Base-by-base conservation (phyloP, 1,140 invertebrate genomes). In the Achatina immaculata region DNA sequence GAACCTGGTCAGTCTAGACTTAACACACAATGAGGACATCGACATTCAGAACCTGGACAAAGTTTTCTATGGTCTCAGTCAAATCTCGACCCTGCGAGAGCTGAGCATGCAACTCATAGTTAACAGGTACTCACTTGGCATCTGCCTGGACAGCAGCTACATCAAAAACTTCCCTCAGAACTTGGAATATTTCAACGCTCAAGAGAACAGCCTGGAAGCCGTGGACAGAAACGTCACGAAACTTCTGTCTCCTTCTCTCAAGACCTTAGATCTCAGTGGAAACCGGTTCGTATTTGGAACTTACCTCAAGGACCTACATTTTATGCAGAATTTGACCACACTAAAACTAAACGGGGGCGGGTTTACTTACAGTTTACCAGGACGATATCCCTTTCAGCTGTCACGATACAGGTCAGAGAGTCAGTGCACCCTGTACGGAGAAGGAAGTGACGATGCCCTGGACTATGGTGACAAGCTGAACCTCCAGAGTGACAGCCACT, bases 21-120 rank as follows among this genome's bases (percentile, higher is more conserved):
- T 72, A 34, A 43, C 69, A 19, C 69, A 72, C n/a, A 72, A 72
- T 40, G 69, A 72, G n/a, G 69, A 72, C 28, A 72, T 72, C 11
- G 69, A 72, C n/a, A 72, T 72, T 72, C 38, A 40, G n/a, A 24
- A 45, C 38, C 19, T 72, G 36, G 40, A 72, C 28, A 72, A 40
- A 1, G 69, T 72, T 34, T 72, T 72, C 11, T 72, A 72, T 45
- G n/a, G 69, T 45, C 42, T 72, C 3, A 14, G 42, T 1, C 6
- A 72, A 9, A 72, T 45, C 21, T 43, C 69, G 9, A 43, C 69
- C n/a, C 42, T 72, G 1, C 42, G 24, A 43, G 11, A 40, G 1
- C 69, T 72, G 7, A 11, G n/a, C 9, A 72, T 72, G 69, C 7
- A 45, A 6, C 69, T 72, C 11, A 72, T 72, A 28, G 69, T 72